A percentile compares a stretch with the other conserved stretches of the same genome.
Conservation (phyloP, 2,888 invertebrate genomes). For the Heterodera filipjevi region DNA sequence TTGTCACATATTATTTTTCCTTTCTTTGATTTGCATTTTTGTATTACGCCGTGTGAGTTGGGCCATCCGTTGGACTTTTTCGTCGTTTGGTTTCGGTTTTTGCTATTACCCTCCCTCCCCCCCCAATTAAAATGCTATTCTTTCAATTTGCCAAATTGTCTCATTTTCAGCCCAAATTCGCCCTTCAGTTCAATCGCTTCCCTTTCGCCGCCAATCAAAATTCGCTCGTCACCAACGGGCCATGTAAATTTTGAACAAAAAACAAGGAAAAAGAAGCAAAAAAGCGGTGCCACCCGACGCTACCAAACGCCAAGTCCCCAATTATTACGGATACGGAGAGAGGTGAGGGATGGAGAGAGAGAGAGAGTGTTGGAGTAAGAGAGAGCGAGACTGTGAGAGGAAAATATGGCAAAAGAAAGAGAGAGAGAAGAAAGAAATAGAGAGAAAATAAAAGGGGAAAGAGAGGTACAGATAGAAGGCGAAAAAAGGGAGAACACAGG, state of each 20-base stretch:
- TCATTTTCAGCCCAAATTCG: background rate
- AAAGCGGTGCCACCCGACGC: slow-evolving; percentile 38
- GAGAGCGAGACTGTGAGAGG: no score
- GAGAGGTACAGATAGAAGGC: no score
- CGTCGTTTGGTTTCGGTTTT: no score
- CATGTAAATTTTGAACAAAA: no score
- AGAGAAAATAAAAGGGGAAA: no score
- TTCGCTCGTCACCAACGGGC: background rate
- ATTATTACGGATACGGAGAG: slow-evolving; percentile 51
- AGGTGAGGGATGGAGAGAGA: slow-evolving; percentile 21
- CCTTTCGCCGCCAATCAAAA: background rate
- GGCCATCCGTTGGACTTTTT: no score
- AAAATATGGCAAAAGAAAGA: no score
- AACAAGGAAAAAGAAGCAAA: background rate
- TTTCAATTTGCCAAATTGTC: background rate
- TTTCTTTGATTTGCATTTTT: no score
- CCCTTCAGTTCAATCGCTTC: background rate
- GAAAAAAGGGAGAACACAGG: background rate
- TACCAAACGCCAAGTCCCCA: slow-evolving; percentile 65
- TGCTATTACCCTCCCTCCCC: no score
- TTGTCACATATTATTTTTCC: no score
- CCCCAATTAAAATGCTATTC: background rate
- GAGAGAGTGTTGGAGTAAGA: background rate
- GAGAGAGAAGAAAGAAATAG: no score
- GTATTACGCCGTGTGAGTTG: no score